Evolutionary conservation across 1,140 invertebrate species (phyloP), one percentile per base, ranked within the genome.

Genomic region (Leptoteleia sp.): DNA sequence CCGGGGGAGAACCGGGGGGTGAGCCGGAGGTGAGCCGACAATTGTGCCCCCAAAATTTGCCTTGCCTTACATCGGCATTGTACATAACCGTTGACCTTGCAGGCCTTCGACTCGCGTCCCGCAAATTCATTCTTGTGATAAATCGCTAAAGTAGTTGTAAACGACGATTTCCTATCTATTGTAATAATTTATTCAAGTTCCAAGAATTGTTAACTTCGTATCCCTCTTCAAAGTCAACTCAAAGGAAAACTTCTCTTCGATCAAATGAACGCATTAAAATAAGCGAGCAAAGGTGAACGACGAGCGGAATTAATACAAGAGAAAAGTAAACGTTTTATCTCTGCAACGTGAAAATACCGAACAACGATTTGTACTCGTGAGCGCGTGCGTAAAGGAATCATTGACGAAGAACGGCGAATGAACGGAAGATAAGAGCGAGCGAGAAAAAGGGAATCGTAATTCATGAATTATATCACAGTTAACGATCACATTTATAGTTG

Each of bases 401-500:
- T 33, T 54, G 54, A 27, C 13, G 17, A n/a, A 31, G 3, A 1
- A 43, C 1, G 6, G n/a, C 11, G 15, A 45, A n/a, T n/a, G n/a
- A 29, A 43, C 7, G 29, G 1, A 13, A 38, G 15, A 40, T n/a
- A 35, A 27, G 5, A 35, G 6, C 9, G 12, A 38, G 43, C 42
- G 9, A 59, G 37, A 33, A 11, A 54, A n/a, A 45, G 29, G 37
- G 19, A 75, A 62, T 43, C 15, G 50, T 71, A 65, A 54, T 59
- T 77, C 43, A 71, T 77, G 27, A 70, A 64, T 42, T 70, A 71
- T 71, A 77, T 77, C 59, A 77, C 35, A 71, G 37, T 71, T 70
- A 77, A 77, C 38, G 75, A 71, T 64, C 59, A 43, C 54, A 77
- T 71, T 77, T 77, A 77, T 65, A 77, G 75, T 29, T 70, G 59